phyloP scores from a whole-genome alignment of 2,888 invertebrate species.

The Cerceris ruficornis region DNA sequence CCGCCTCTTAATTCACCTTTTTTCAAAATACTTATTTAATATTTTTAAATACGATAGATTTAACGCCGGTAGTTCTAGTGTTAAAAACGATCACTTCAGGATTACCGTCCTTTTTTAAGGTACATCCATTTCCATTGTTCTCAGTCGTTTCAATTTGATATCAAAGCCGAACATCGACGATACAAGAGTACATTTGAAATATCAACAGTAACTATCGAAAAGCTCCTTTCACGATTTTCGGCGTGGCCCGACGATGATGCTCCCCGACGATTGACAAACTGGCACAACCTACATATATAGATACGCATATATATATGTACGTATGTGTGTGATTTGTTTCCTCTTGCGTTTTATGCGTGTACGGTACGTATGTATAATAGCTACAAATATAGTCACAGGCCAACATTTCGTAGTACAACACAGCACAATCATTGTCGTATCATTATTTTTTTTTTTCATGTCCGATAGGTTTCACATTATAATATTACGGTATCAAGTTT shows the following conservation, averaged over 20 bases:
- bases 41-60: too few species aligned
- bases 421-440: constrained; percentile 82
- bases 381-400: constrained; percentile 81
- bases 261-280: constrained; percentile 59
- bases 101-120: too few species aligned
- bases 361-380: constrained; percentile 73
- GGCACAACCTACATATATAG: constrained; percentile 76
- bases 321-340: constrained; percentile 50
- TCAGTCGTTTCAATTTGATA: too few species aligned
- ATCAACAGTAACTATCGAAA: background rate
- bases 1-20: too few species aligned
- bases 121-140: too few species aligned
- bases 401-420: constrained; percentile 82
- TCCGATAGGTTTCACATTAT: constrained; percentile 72
- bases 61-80: too few species aligned
- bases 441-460: constrained; percentile 72
- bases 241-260: constrained; percentile 13
- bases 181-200: background rate
- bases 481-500: constrained; percentile 76
- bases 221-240: constrained; percentile 46
- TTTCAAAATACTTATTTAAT: too few species aligned
- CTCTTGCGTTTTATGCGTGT: constrained; percentile 43
- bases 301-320: constrained; percentile 72
- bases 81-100: too few species aligned
- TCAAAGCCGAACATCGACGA: too few species aligned